These are phyloP conservation scores for Orthonyx spaldingii DNA, from an alignment of 2,113 vertebrate genomes.

Conservation along the genomic window DNA sequence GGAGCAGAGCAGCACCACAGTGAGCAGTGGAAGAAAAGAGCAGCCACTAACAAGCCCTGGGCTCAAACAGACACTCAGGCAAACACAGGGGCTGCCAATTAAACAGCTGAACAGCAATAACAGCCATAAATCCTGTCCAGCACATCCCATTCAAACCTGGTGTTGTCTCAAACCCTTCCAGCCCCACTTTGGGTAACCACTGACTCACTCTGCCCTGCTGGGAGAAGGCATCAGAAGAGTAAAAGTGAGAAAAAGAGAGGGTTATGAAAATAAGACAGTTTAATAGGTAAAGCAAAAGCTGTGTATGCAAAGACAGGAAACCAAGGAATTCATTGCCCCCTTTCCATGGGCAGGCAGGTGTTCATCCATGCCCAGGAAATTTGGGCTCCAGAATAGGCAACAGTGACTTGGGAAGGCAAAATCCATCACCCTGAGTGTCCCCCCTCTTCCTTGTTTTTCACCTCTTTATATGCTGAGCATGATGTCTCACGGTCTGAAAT, in stretches of 20 bases:
- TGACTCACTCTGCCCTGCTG: not conserved
- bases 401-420: not conserved
- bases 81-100: not conserved
- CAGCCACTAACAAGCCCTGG: not conserved
- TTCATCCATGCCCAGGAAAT: not conserved
- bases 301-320: not conserved
- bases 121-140: not conserved
- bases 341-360: not conserved
- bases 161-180: not conserved
- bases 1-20: not conserved
- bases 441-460: not conserved
- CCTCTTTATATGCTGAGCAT: not conserved
- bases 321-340: not conserved
- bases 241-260: not conserved
- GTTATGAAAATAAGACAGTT: not conserved
- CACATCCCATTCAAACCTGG: not conserved
- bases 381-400: rapidly evolving
- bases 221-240: not conserved
- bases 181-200: not conserved
- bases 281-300: not conserved
- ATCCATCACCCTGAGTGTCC: not conserved
- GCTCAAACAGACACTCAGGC: not conserved
- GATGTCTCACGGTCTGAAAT: not conserved
- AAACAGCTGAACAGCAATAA: not conserved
- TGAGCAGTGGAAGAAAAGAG: not conserved